These are phyloP conservation scores for Sigmodon hispidus DNA, from an alignment of 2,113 vertebrate species.

Conservation along the genomic window DNA sequence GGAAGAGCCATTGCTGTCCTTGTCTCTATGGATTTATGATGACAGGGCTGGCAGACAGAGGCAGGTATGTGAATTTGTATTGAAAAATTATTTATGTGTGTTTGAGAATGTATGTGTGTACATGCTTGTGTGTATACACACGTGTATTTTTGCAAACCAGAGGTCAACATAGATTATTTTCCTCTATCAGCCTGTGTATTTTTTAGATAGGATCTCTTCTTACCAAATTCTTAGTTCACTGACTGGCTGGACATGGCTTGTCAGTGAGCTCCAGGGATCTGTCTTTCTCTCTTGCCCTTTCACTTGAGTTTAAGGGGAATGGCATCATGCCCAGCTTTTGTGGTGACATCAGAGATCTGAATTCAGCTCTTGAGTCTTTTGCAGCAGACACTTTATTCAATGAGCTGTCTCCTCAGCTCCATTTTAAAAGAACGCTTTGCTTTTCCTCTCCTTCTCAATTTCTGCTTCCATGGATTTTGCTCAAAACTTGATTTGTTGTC, in stretches of 20 bases:
- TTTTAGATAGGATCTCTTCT: neutral
- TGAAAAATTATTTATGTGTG: too few species aligned
- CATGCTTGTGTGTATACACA: neutral
- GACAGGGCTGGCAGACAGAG: neutral
- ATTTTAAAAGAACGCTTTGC: neutral
- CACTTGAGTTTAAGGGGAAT: neutral
- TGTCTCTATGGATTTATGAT: neutral
- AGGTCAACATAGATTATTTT: neutral
- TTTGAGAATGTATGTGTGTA: neutral
- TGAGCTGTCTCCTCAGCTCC: neutral
- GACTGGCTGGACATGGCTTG: neutral
- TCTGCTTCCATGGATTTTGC: neutral
- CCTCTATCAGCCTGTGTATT: neutral
- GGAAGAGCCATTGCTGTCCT: neutral
- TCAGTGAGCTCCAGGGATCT: neutral
- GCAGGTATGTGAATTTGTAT: neutral
- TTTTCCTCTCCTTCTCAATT: neutral
- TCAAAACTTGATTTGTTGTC: neutral
- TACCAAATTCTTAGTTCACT: neutral
- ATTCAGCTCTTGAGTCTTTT: neutral
- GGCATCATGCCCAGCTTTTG: neutral
- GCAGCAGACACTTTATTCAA: neutral
- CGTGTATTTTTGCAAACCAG: neutral
- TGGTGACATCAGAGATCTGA: neutral
- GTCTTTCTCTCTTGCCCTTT: neutral